These are phyloP conservation scores for Dicrostonyx torquatus DNA, from an alignment of 2,797 vertebrate genomes.

Conservation along the genomic window DNA sequence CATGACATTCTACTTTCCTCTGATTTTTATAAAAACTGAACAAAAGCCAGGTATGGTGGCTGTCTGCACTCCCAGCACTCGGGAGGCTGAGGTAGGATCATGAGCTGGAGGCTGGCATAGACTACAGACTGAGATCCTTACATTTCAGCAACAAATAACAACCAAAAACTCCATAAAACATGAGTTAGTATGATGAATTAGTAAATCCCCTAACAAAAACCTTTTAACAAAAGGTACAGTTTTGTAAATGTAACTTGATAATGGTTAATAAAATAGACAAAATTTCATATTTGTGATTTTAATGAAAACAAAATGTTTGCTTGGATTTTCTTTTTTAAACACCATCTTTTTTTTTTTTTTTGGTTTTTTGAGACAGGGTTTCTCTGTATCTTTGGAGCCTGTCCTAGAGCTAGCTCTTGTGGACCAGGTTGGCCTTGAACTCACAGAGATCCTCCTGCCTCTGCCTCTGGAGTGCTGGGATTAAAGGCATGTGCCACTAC, in stretches of 20 bases:
- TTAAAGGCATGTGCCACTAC: no score
- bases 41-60: not conserved
- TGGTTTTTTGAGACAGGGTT: no score
- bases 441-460: no score
- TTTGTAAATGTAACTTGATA: slow-evolving; percentile 57
- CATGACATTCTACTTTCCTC: slow-evolving; percentile 15
- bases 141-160: not conserved
- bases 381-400: no score
- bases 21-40: slow-evolving; percentile 40
- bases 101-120: not conserved
- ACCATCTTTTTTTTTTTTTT: not conserved
- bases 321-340: not conserved
- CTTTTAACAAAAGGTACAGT: slow-evolving; percentile 40
- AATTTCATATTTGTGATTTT: slow-evolving; percentile 52
- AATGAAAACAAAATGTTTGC: slow-evolving; percentile 35
- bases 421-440: no score
- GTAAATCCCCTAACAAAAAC: slow-evolving; percentile 47
- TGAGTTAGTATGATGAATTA: slow-evolving; percentile 15
- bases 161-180: not conserved
- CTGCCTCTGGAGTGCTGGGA: no score
- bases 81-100: not conserved
- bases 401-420: no score
- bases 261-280: slow-evolving; percentile 58
- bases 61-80: not conserved
- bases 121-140: not conserved